phyloP scores from a whole-genome alignment of 2,113 vertebrate genomes.

The Myxocyprinus asiaticus region DNA sequence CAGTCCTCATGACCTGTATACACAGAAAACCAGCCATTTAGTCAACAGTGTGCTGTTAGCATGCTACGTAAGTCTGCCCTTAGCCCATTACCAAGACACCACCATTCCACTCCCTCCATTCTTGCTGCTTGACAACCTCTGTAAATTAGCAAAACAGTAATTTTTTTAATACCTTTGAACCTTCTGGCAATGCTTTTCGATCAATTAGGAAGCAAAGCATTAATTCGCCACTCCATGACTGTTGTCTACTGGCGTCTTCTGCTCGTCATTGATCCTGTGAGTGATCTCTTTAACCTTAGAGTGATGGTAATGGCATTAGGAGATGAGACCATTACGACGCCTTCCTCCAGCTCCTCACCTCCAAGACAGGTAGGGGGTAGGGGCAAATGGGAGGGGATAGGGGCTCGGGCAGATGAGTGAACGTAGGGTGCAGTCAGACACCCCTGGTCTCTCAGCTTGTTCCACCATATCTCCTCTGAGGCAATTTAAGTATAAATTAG shows the following conservation, averaged over 20 bases:
- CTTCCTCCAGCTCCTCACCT: constrained; percentile 39
- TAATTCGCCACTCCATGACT: constrained; percentile 51
- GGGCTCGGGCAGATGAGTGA: constrained; percentile 24
- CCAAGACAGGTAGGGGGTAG: constrained; percentile 34
- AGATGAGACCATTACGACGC: constrained; percentile 55
- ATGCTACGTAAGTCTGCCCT: constrained; percentile 51
- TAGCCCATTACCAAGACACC: constrained; percentile 56
- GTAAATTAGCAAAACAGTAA: constrained; percentile 59
- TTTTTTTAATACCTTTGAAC: constrained; percentile 61
- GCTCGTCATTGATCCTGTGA: constrained; percentile 49
- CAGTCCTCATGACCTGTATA: constrained; percentile 52
- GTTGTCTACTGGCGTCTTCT: constrained; percentile 54
- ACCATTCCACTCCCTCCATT: constrained; percentile 46
- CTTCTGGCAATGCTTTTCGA: constrained; percentile 58
- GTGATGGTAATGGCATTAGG: constrained; percentile 55
- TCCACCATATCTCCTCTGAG: constrained; percentile 44
- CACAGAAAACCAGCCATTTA: constrained; percentile 53
- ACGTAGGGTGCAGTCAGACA: constrained; percentile 42
- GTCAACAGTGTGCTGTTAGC: constrained; percentile 44
- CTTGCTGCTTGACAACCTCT: constrained; percentile 48
- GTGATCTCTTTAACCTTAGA: constrained; percentile 54
- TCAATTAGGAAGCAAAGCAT: constrained; percentile 58
- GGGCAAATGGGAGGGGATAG: constrained; percentile 42
- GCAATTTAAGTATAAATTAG: constrained; percentile 65
- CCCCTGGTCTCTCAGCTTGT: constrained; percentile 41